Evolutionary conservation across 2,113 vertebrate species (phyloP).

Genomic region (Platichthys stellatus): DNA sequence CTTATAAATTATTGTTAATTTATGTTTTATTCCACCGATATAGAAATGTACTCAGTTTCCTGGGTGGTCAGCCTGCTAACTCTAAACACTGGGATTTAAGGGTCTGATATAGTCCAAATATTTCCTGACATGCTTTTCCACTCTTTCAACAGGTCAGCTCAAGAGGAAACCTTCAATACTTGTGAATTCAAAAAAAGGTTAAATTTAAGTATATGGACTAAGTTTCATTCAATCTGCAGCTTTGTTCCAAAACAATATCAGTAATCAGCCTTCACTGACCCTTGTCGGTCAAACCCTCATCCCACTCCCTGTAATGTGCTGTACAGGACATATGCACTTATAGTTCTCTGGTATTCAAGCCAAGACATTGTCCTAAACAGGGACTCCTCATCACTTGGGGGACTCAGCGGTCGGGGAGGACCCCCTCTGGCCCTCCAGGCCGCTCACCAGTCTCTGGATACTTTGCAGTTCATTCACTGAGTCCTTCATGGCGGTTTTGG

Average conservation of each 20-base stretch:
- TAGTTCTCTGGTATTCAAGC: slow-evolving; percentile 74
- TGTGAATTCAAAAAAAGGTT: slow-evolving; percentile 39
- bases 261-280: slow-evolving; percentile 46
- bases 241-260: slow-evolving; percentile 51
- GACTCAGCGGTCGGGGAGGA: slow-evolving; percentile 88
- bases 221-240: slow-evolving; percentile 46
- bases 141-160: slow-evolving; percentile 13
- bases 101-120: slow-evolving; percentile 11
- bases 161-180: slow-evolving; percentile 24
- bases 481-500: slow-evolving; percentile 91
- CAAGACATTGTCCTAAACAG: slow-evolving; percentile 54
- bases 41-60: background rate
- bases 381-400: slow-evolving; percentile 87
- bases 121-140: slow-evolving; percentile 6
- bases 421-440: slow-evolving; percentile 93
- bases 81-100: background rate
- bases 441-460: slow-evolving; percentile 99
- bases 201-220: slow-evolving; percentile 38
- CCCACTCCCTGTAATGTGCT: slow-evolving; percentile 84
- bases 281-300: slow-evolving; percentile 34
- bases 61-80: background rate
- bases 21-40: background rate
- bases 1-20: slow-evolving; percentile 5
- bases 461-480: slow-evolving; percentile 96
- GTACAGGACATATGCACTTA: slow-evolving; percentile 83